Conservation (phyloP, 2,888 invertebrate genomes). For the Laothoe populi region DNA sequence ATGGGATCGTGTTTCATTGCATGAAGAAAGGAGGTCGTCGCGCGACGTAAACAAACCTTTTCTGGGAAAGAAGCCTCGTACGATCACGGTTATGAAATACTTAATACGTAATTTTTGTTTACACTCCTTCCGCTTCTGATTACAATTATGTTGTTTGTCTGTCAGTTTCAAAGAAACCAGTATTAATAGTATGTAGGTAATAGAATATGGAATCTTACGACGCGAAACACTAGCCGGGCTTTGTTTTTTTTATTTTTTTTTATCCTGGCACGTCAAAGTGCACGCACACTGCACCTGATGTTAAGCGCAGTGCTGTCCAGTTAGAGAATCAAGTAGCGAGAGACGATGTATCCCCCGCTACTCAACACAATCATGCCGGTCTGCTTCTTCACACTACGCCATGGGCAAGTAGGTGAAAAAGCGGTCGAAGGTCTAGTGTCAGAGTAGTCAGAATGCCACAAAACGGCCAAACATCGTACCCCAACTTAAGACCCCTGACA, state of each 20-base stretch:
- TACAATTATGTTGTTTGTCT: constrained; percentile 24
- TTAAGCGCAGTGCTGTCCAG: too few species aligned
- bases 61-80: constrained; percentile 48
- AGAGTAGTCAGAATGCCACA: too few species aligned
- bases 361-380: too few species aligned
- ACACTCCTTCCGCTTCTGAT: constrained; percentile 22
- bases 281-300: too few species aligned
- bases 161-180: neutral
- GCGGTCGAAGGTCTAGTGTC: too few species aligned
- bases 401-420: too few species aligned
- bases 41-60: constrained; percentile 48
- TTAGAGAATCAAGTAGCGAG: too few species aligned
- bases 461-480: too few species aligned
- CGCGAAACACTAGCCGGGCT: neutral
- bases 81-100: constrained; percentile 25
- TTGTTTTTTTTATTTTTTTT: neutral
- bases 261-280: neutral
- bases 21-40: constrained; percentile 38
- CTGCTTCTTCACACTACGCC: too few species aligned
- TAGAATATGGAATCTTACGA: constrained; percentile 28
- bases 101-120: constrained; percentile 24
- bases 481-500: too few species aligned
- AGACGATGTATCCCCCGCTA: too few species aligned
- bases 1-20: constrained; percentile 67
- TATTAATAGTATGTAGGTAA: constrained; percentile 20